Base-by-base conservation (phyloP, 1,140 invertebrate genomes). In the Atta colombica region DNA sequence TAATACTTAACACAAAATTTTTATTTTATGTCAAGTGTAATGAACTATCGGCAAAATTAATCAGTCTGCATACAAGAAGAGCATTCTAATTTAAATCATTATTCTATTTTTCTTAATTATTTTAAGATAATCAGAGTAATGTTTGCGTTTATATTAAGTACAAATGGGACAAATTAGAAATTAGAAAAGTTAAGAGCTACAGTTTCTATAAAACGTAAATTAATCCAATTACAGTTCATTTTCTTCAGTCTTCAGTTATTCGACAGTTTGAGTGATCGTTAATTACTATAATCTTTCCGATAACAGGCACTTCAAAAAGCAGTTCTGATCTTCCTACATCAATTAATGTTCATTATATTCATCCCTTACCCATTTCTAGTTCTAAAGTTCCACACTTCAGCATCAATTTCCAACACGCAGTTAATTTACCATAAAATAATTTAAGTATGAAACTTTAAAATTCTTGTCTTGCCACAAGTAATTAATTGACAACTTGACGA, bases 341-440 rank as follows among this genome's bases (percentile, higher is more conserved):
- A 84, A 84, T 84, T 84, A 84, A 16, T 53, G 35, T 58, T 81
- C 65, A 28, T 82, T 82, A 49, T 84, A 49, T 21, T 49, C 39
- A 63, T 14, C 5, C 7, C 25, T 49, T 35, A 16, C 18, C 25
- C 25, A 16, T 75, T 61, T 53, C 80, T 75, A 74, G 61, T 51
- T 39, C 7, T 35, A 7, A 63, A 74, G 55, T 84, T 82, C 8
- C 10, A 5, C 35, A 4, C 55, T 84, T 84, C 2, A 31, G 4
- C 55, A 21, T 71, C 51, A 58, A 58, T 82, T 74, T 72, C 35
- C 66, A 21, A 53, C 18, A 16, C 6, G 1, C 25, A 49, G 45
- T 80, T 80, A 80, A 61, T 84, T 84, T 49, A 82, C 39, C 53
- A 45, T 74, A 74, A 61, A 84, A 75, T 74, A 74, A 84, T 84